A percentile compares a stretch with the other conserved stretches of the same genome.
Conservation (phyloP, 1,140 invertebrate genomes). For the Anagrus nilaparvatae region DNA sequence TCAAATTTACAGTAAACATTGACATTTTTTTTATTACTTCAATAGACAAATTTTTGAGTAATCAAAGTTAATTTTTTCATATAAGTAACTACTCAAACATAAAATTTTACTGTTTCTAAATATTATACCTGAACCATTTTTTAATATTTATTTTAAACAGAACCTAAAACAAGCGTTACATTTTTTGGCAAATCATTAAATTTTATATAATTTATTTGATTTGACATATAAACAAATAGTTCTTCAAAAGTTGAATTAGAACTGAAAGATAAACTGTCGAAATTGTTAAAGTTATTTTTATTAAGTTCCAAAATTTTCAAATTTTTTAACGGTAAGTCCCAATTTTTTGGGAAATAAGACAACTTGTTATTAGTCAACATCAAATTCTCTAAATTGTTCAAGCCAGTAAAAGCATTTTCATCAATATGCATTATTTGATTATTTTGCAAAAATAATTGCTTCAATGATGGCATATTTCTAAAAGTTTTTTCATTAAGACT, state of each 20-base stretch:
- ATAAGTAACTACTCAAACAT: not conserved
- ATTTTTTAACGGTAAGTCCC: not conserved
- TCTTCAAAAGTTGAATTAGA: not conserved
- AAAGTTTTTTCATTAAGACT: not conserved
- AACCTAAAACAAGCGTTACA: slow-evolving; percentile 1
- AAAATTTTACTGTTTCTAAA: no score
- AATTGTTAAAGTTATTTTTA: not conserved
- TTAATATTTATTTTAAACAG: no score
- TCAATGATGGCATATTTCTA: not conserved
- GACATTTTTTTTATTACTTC: not conserved
- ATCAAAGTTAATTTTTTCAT: not conserved
- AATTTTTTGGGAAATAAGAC: not conserved
- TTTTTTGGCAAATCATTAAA: not conserved
- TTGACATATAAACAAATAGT: slow-evolving; percentile 10
- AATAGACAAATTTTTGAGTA: not conserved
- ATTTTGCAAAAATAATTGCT: slow-evolving; percentile 7
- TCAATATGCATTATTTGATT: slow-evolving; percentile 9
- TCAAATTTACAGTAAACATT: not conserved
- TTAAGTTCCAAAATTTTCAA: slow-evolving; percentile 10
- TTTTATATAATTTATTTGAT: slow-evolving; percentile 3
- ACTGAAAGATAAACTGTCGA: not conserved
- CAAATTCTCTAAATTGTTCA: slow-evolving; percentile 5
- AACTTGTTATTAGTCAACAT: slow-evolving; percentile 14
- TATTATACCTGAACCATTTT: no score
- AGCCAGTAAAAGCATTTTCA: not conserved